Evolutionary conservation across 2,797 vertebrate species (phyloP), one percentile per base, ranked within the genome.

Genomic region (Sebastes umbrosus): DNA sequence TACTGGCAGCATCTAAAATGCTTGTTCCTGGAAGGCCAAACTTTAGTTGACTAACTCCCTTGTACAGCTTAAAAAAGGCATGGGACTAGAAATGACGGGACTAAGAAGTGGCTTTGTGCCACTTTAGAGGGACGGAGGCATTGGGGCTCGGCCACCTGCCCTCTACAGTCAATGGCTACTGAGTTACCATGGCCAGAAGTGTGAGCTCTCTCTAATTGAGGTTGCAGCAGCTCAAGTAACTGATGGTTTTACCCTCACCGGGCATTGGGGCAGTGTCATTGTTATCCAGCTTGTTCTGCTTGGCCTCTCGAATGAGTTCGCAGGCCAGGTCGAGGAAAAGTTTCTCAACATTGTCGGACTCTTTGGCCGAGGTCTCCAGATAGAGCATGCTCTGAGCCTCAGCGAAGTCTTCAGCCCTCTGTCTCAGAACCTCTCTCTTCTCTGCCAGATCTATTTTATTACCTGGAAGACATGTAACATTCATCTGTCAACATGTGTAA

Each of bases 361-460:
- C 99, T 91, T 99, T 99, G 82, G 99, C 99, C 0, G 99, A 99
- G 0, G 99, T 99, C 95, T 99, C 99, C 95, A 99, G 93, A 77
- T 99, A 99, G 89, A 98, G 97, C 98, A 99, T 99, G 95, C 97
- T 97, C 93, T 99, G 99, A 22, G 97, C 92, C 88, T 98, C 96
- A 0, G 99, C 98, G 86, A 99, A 99, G 88, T 99, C 98, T 92
- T 98, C 97, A 3, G 98, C 99, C 94, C 97, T 96, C 93, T 99
- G 98, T 82, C 97, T 96, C 87, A 96, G 97, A 75, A 99, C 98
- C 94, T 99, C 98, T 68, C 99, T 96, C 94, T 97, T 98, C 88
- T 99, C 98, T 43, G 97, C 96, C 91, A 99, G 95, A 93, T 99
- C 99, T 71, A 99, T 99, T 94, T 99, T 99, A 95, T 99, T 99